phyloP scores from a whole-genome alignment of 2,113 vertebrate species.

The Pristiophorus japonicus region DNA sequence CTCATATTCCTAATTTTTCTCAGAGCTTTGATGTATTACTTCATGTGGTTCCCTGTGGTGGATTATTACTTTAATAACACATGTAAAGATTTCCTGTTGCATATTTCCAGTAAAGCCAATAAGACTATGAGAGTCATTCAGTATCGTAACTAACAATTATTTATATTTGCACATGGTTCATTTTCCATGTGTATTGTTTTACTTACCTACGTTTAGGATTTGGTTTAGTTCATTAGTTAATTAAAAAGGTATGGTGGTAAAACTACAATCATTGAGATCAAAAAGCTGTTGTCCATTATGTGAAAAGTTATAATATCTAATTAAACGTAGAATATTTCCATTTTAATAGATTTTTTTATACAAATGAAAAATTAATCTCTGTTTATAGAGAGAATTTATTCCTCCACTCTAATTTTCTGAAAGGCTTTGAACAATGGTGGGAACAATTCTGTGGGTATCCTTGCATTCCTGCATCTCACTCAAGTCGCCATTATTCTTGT shows the following conservation, averaged over 20 bases:
- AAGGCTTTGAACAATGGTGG: no score
- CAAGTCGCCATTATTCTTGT: no score
- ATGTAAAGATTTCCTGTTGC: not conserved
- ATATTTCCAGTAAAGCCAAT: not conserved
- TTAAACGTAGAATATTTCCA: not conserved
- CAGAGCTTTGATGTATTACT: not conserved
- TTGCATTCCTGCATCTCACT: no score
- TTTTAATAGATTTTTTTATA: not conserved
- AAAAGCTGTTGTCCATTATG: not conserved
- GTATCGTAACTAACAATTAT: not conserved
- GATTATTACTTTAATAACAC: not conserved
- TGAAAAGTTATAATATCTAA: not conserved
- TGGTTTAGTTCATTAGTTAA: not conserved
- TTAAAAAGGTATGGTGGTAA: not conserved
- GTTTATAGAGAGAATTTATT: no score
- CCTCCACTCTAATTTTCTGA: no score
- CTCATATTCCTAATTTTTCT: not conserved
- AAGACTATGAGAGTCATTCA: not conserved
- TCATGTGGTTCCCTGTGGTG: not conserved
- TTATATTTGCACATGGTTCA: not conserved
- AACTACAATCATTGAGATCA: not conserved
- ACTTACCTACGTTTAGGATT: not conserved
- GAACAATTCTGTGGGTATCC: no score
- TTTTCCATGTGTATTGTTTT: not conserved
- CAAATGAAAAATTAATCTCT: not conserved